These are phyloP conservation scores for Hipparchia sbordonii DNA, from an alignment of 2,888 invertebrate species.

Conservation along the genomic window DNA sequence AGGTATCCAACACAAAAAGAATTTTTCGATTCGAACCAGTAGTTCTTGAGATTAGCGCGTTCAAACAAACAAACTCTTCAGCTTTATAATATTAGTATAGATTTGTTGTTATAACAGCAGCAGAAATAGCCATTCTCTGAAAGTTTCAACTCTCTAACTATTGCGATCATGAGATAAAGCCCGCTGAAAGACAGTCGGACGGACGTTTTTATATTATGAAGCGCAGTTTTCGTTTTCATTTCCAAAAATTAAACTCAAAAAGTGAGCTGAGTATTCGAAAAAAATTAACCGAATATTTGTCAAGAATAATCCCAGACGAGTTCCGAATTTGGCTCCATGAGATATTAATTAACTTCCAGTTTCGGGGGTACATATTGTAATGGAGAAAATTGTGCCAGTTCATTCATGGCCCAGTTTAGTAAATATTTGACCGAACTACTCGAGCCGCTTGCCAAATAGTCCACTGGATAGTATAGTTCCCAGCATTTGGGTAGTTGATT, in stretches of 20 bases:
- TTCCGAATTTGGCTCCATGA: conserved; percentile 9
- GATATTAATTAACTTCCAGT: conserved; percentile 28
- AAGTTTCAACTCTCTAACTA: too few relatives aligned
- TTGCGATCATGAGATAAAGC: too few relatives aligned
- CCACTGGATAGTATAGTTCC: not conserved
- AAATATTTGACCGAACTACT: conserved; percentile 19
- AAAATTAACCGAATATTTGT: conserved; percentile 11
- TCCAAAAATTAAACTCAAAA: not conserved
- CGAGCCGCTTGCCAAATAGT: conserved; percentile 17
- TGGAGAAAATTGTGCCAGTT: conserved; percentile 25
- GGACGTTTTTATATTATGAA: not conserved
- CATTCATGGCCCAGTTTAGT: conserved; percentile 26
- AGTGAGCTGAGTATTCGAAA: not conserved
- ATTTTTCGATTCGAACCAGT: too few relatives aligned
- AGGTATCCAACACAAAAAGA: too few relatives aligned
- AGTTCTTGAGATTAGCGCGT: too few relatives aligned
- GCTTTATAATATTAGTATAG: too few relatives aligned
- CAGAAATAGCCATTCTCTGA: too few relatives aligned
- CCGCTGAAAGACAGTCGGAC: too few relatives aligned
- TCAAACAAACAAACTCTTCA: too few relatives aligned
- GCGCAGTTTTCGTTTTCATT: not conserved
- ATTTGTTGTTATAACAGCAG: too few relatives aligned
- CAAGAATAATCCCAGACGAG: conserved; percentile 14
- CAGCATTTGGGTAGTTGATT: too few relatives aligned
- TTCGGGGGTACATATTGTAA: conserved; percentile 14